Conservation (phyloP, 2,113 vertebrate species). For the Tragelaphus strepsiceros region DNA sequence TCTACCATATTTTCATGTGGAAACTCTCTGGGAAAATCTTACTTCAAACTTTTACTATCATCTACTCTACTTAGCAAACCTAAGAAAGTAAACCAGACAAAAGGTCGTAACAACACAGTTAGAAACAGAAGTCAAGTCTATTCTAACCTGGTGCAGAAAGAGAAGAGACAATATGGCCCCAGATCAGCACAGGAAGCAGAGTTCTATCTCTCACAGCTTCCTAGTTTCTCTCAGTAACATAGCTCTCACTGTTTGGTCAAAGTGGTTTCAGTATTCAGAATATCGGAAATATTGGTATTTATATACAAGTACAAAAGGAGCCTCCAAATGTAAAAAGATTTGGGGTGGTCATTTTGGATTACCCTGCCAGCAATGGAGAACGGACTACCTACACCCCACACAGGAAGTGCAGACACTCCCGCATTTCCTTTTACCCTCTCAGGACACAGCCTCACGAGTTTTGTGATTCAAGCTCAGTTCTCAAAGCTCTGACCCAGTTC, state of each 20-base stretch:
- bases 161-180: background rate
- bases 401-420: background rate
- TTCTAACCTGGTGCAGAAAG: background rate
- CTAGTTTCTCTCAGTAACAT: background rate
- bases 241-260: background rate
- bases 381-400: background rate
- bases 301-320: background rate
- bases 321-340: background rate
- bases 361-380: background rate
- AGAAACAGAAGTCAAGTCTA: background rate
- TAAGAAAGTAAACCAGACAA: slow-evolving; percentile 5
- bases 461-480: background rate
- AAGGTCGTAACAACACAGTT: background rate
- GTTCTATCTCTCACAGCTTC: background rate
- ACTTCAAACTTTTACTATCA: background rate
- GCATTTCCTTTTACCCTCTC: background rate
- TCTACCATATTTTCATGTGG: background rate
- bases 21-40: background rate
- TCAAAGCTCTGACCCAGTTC: background rate
- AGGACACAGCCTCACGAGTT: background rate
- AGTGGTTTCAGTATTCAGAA: background rate
- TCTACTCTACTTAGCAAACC: background rate
- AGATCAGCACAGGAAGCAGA: background rate
- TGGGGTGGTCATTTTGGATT: background rate
- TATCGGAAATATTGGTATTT: background rate